phyloP scores from a whole-genome alignment of 2,113 vertebrate genomes.

The Lathamus discolor region DNA sequence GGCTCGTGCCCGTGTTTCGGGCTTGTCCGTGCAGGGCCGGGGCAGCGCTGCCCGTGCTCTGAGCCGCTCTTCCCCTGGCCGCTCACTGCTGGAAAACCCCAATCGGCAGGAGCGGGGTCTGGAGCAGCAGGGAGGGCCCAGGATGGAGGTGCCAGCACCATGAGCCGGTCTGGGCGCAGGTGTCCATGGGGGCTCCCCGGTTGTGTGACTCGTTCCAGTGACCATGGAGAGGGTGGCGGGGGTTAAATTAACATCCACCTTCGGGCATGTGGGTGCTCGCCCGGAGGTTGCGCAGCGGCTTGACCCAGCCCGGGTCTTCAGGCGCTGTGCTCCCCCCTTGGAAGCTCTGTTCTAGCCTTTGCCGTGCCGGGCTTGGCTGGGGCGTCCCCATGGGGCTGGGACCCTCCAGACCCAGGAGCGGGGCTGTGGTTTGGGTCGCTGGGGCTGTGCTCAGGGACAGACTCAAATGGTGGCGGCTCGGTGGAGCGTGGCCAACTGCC shows the following conservation, averaged over 20 bases:
- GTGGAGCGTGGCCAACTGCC: accelerated
- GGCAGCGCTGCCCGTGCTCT: not conserved
- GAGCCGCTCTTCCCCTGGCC: not conserved
- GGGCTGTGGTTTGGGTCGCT: accelerated
- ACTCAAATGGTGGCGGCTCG: not conserved
- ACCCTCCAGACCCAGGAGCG: accelerated
- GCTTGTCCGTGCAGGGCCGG: not conserved
- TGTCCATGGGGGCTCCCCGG: not conserved
- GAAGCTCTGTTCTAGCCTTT: not conserved
- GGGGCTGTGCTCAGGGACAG: not conserved
- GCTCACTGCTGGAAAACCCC: not conserved
- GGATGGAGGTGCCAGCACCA: accelerated
- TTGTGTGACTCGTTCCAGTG: not conserved
- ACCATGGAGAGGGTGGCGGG: not conserved
- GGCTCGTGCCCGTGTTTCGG: not conserved
- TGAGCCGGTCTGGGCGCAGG: accelerated
- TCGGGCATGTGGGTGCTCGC: not conserved
- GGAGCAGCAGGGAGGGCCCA: not conserved
- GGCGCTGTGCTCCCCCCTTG: not conserved
- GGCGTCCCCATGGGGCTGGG: not conserved
- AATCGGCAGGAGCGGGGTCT: not conserved
- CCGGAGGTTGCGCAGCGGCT: not conserved
- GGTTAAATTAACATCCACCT: not conserved
- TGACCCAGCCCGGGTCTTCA: not conserved
- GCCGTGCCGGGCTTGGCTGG: not conserved